A percentile compares a stretch with the other conserved stretches of the same genome.
phyloP scores from a whole-genome alignment of 2,888 invertebrate genomes.

The Xestobium rufovillosum region DNA sequence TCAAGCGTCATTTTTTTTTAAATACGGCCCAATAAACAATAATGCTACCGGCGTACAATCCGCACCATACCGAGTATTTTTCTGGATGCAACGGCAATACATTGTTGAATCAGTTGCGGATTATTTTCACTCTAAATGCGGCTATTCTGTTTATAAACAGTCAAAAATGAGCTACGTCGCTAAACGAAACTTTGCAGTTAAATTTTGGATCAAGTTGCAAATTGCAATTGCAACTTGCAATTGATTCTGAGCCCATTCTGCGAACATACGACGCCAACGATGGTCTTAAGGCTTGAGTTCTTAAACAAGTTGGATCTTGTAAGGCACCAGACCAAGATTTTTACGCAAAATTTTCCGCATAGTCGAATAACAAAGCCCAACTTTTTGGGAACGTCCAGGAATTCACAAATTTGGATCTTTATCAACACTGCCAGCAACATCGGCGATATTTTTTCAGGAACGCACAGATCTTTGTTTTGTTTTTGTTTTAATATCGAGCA shows the following conservation, averaged over 20 bases:
- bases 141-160: too few species aligned
- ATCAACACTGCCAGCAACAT: conserved; percentile 10
- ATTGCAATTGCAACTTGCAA: too few species aligned
- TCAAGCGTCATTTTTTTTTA: background rate
- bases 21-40: too few species aligned
- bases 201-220: background rate
- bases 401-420: conserved; percentile 8
- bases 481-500: background rate
- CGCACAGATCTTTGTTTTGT: conserved; percentile 38
- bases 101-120: background rate
- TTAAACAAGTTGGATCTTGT: conserved; percentile 16
- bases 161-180: background rate
- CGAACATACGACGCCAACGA: conserved; percentile 8
- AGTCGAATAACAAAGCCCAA: conserved; percentile 10
- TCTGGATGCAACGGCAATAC: conserved; percentile 1
- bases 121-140: background rate
- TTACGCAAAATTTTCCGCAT: conserved; percentile 14
- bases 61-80: background rate
- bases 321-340: conserved; percentile 10
- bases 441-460: conserved; percentile 24
- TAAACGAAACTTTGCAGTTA: conserved; percentile 1
- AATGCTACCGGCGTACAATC: too few species aligned
- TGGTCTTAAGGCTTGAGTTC: conserved; percentile 17
- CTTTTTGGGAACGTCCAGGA: conserved; percentile 11
- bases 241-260: conserved; percentile 6